These are phyloP conservation scores for Agelastica alni DNA, from an alignment of 2,888 invertebrate genomes.

Conservation along the genomic window DNA sequence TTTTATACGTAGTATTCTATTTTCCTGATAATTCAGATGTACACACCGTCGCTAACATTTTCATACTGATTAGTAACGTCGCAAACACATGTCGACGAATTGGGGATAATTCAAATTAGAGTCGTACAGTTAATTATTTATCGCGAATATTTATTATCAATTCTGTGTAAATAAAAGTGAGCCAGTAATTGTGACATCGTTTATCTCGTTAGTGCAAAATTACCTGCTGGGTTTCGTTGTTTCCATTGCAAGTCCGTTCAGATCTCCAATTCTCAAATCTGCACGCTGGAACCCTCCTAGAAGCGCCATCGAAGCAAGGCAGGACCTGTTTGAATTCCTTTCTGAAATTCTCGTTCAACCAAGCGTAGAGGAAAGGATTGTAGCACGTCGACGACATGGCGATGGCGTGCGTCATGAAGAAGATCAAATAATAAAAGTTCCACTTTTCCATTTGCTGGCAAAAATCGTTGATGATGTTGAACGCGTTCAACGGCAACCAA, in stretches of 20 bases:
- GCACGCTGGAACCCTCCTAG: constrained; percentile 48
- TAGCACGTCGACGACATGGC: constrained; percentile 95
- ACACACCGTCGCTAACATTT: no score
- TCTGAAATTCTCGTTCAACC: constrained; percentile 93
- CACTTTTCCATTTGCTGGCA: constrained; percentile 71
- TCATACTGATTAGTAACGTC: no score
- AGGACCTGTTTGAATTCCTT: constrained; percentile 84
- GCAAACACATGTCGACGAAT: no score
- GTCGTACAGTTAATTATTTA: no score
- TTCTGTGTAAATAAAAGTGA: constrained; percentile 58
- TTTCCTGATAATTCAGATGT: no score
- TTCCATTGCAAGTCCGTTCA: constrained; percentile 74
- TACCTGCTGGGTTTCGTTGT: constrained; percentile 23
- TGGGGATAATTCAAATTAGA: no score
- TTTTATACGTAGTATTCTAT: no score
- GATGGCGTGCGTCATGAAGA: constrained; percentile 80
- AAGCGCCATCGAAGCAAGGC: constrained; percentile 62
- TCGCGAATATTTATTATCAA: constrained; percentile 58
- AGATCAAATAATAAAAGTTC: constrained; percentile 85
- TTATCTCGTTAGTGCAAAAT: neutral
- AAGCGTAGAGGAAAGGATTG: constrained; percentile 93
- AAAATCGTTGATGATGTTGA: constrained; percentile 86
- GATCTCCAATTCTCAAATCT: constrained; percentile 64
- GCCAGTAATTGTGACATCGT: neutral
- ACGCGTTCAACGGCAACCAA: constrained; percentile 90